Evolutionary conservation across 2,797 vertebrate species (phyloP).

Genomic region (Mormyrus proboscirostris): DNA sequence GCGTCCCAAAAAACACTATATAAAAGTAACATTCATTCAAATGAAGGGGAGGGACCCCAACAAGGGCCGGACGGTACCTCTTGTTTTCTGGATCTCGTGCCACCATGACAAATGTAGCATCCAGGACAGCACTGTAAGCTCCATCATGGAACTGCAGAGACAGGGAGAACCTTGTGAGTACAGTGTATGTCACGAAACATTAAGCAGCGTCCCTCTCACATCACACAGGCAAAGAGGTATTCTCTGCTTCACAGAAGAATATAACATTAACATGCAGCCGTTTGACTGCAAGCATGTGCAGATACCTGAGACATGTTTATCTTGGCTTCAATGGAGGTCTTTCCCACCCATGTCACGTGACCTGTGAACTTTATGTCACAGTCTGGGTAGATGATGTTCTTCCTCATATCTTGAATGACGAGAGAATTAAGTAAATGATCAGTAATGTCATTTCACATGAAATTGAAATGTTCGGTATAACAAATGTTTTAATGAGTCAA

Average conservation of each 20-base stretch:
- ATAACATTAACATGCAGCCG: background rate
- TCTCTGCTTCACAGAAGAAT: background rate
- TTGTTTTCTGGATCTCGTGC: conserved; percentile 91
- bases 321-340: conserved; percentile 91
- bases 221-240: background rate
- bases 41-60: background rate
- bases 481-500: background rate
- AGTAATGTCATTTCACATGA: background rate
- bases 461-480: background rate
- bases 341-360: conserved; percentile 92
- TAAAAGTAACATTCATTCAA: background rate
- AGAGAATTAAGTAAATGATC: background rate
- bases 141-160: conserved; percentile 61
- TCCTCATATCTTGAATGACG: conserved; percentile 73
- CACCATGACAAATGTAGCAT: conserved; percentile 97
- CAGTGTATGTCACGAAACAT: background rate
- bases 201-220: background rate
- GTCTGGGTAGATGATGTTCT: conserved; percentile 77
- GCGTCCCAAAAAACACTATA: background rate
- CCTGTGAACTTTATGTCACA: conserved; percentile 91
- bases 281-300: background rate
- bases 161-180: background rate
- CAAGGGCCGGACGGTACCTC: conserved; percentile 57
- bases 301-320: conserved; percentile 94
- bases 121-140: conserved; percentile 73